phyloP scores from a whole-genome alignment of 1,140 invertebrate genomes.

The Samia ricini region DNA sequence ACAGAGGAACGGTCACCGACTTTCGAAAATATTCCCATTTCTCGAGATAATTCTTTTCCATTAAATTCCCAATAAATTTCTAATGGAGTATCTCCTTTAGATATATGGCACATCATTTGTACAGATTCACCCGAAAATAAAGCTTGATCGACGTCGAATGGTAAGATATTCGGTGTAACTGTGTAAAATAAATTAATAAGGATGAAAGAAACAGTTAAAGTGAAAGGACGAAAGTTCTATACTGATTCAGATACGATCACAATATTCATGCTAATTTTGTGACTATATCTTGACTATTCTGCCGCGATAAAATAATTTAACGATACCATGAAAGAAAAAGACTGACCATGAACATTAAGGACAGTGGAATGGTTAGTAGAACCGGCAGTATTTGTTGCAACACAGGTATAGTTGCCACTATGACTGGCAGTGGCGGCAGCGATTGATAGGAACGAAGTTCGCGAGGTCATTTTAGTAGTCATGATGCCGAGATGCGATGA shows the following conservation, averaged over 20 bases:
- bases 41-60: slow-evolving; percentile 73
- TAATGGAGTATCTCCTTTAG: slow-evolving; percentile 85
- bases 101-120: slow-evolving; percentile 85
- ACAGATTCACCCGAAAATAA: slow-evolving; percentile 85
- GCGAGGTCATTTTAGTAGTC: slow-evolving; percentile 86
- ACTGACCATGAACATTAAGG: slow-evolving; percentile 86
- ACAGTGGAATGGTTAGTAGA: slow-evolving; percentile 83
- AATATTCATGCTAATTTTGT: slow-evolving; percentile 65
- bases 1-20: slow-evolving; percentile 82
- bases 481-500: slow-evolving; percentile 83
- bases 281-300: slow-evolving; percentile 38
- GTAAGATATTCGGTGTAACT: slow-evolving; percentile 83
- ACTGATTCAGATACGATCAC: slow-evolving; percentile 40
- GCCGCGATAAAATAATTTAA: slow-evolving; percentile 41
- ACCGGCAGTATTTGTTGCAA: slow-evolving; percentile 86
- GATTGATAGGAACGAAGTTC: slow-evolving; percentile 87
- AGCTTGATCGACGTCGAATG: slow-evolving; percentile 81
- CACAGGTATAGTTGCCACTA: slow-evolving; percentile 89
- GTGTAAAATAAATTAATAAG: slow-evolving; percentile 42
- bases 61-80: slow-evolving; percentile 86
- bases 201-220: slow-evolving; percentile 42
- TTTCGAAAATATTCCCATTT: slow-evolving; percentile 70
- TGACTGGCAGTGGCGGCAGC: slow-evolving; percentile 87
- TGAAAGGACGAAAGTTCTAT: slow-evolving; percentile 44
- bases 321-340: slow-evolving; percentile 44